Percentiles rank a stretch among this genome's conserved stretches.
Evolutionary conservation across 2,113 vertebrate genomes (phyloP).

Genomic region (Collichthys lucidus): DNA sequence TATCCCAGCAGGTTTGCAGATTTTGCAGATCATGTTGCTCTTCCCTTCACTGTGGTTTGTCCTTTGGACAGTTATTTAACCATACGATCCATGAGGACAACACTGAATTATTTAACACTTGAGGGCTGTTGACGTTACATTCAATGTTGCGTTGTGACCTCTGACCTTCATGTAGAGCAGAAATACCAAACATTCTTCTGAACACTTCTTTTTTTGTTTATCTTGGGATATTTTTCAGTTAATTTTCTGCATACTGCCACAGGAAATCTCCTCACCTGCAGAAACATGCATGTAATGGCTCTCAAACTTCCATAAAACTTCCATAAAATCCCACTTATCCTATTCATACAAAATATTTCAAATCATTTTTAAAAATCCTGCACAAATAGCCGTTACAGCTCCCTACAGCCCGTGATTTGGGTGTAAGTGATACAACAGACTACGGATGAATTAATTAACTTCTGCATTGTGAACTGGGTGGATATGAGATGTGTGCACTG

Average conservation of each 20-base stretch:
- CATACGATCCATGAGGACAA: not conserved
- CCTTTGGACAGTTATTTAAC: not conserved
- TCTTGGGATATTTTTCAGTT: not conserved
- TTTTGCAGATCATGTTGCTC: not conserved
- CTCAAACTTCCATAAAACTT: not conserved
- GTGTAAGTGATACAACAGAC: conserved; percentile 7
- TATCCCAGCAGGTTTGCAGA: not conserved
- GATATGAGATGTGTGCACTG: not conserved
- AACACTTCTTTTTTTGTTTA: not conserved
- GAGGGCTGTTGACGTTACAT: not conserved
- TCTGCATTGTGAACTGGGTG: not conserved
- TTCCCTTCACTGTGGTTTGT: not conserved
- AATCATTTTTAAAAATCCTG: not conserved
- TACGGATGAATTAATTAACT: not conserved
- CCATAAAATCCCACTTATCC: not conserved
- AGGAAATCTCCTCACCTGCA: not conserved
- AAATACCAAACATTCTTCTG: not conserved
- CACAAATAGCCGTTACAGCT: too few species aligned
- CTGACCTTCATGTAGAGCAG: not conserved
- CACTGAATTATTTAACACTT: not conserved
- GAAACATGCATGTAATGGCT: not conserved
- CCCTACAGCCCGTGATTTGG: not conserved
- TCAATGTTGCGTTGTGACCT: not conserved
- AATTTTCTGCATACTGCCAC: not conserved
- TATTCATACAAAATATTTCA: not conserved